phyloP scores from a whole-genome alignment of 1,140 invertebrate genomes.

The Coenobita brevimanus region DNA sequence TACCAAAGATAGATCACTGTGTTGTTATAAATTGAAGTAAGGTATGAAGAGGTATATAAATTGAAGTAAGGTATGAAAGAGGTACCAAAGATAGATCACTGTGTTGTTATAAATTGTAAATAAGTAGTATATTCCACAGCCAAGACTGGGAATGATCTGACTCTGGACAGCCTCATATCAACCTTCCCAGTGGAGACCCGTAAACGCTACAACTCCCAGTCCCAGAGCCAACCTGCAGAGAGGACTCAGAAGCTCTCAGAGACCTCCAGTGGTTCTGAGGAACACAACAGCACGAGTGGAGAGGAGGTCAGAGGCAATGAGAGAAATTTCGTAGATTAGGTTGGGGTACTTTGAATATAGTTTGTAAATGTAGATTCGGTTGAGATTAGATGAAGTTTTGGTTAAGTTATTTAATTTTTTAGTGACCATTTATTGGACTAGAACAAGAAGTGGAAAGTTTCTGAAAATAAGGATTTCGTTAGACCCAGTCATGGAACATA shows the following conservation, averaged over 20 bases:
- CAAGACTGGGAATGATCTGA: conserved; percentile 40
- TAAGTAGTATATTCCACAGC: background rate
- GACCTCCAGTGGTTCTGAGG: conserved; percentile 53
- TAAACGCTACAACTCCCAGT: conserved; percentile 48
- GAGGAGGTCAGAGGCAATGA: conserved; percentile 31
- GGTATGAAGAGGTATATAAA: too few species aligned
- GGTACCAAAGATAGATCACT: background rate
- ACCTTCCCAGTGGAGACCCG: conserved; percentile 54
- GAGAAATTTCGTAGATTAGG: too few species aligned
- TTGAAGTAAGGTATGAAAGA: background rate
- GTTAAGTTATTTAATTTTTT: too few species aligned
- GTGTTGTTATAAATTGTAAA: too few species aligned
- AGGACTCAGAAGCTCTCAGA: conserved; percentile 55
- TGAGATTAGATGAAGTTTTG: too few species aligned
- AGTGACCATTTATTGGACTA: too few species aligned
- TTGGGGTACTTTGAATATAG: too few species aligned
- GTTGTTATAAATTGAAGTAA: too few species aligned
- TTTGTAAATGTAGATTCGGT: too few species aligned
- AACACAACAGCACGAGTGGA: conserved; percentile 53
- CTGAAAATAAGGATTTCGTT: too few species aligned
- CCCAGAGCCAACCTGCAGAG: conserved; percentile 43
- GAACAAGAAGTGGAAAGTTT: too few species aligned
- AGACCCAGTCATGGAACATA: too few species aligned
- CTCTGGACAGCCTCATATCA: conserved; percentile 46
- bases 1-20: background rate